phyloP scores from a whole-genome alignment of 2,888 invertebrate genomes.

The Resseliella maxima region DNA sequence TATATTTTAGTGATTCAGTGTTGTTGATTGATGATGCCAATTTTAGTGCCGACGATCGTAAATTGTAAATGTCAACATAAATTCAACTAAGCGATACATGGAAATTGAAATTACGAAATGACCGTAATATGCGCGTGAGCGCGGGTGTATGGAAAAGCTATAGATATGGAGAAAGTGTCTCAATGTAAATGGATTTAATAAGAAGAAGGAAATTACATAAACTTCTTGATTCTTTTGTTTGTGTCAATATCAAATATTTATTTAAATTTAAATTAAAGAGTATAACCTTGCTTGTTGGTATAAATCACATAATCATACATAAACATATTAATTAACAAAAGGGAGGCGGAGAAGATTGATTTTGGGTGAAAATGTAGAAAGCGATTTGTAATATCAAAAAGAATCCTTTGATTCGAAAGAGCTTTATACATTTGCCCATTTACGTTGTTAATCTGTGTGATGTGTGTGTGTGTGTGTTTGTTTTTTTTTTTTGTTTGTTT shows the following conservation, averaged over 20 bases:
- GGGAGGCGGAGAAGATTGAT: neutral
- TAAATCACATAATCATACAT: constrained; percentile 53
- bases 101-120: neutral
- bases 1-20: too few relatives aligned
- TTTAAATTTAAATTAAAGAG: constrained; percentile 44
- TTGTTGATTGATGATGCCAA: too few relatives aligned
- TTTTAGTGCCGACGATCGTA: too few relatives aligned
- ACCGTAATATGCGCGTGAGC: neutral
- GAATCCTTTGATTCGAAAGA: neutral
- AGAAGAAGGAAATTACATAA: neutral
- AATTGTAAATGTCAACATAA: too few relatives aligned
- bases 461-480: neutral
- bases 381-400: neutral
- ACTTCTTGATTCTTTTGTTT: neutral
- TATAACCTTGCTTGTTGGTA: constrained; percentile 45
- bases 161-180: too few relatives aligned
- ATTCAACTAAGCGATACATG: too few relatives aligned
- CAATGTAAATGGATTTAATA: too few relatives aligned
- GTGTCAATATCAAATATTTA: constrained; percentile 10
- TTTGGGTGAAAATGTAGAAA: neutral
- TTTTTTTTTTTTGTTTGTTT: neutral
- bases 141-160: too few relatives aligned
- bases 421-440: neutral
- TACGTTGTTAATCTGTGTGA: neutral
- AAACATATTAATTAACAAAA: constrained; percentile 29